A percentile compares a stretch with the other conserved stretches of the same genome.
These are phyloP conservation scores for Columba janthina DNA, from an alignment of 2,113 vertebrate species.

Conservation along the genomic window DNA sequence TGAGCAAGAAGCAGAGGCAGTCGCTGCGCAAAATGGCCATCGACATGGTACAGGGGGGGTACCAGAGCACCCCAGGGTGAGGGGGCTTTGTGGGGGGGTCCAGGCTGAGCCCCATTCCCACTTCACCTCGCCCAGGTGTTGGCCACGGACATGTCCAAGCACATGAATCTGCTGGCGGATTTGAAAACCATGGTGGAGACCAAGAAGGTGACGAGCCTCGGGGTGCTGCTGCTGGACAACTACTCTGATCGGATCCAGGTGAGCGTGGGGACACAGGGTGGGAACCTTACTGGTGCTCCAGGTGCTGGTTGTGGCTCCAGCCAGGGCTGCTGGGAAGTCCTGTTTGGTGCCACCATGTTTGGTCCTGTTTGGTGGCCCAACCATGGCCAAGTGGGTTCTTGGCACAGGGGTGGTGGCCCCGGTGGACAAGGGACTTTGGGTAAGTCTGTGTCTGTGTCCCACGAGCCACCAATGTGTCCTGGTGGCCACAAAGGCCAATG, in stretches of 20 bases:
- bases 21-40: slow-evolving; percentile 89
- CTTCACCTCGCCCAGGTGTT: slow-evolving; percentile 76
- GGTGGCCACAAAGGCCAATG: too few relatives aligned
- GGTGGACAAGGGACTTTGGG: neutral
- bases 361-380: neutral
- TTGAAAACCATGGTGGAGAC: slow-evolving; percentile 97
- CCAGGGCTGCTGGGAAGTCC: fast-evolving
- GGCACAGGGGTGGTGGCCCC: neutral
- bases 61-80: too few relatives aligned
- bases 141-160: slow-evolving; percentile 96
- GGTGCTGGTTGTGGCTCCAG: fast-evolving
- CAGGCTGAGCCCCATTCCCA: neutral
- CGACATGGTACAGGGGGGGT: slow-evolving; percentile 80
- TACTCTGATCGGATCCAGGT: slow-evolving; percentile 94
- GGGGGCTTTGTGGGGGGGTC: neutral
- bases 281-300: neutral
- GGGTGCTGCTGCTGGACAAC: slow-evolving; percentile 90
- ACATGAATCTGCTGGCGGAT: slow-evolving; percentile 93
- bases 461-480: too few relatives aligned
- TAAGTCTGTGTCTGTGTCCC: too few relatives aligned
- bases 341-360: neutral
- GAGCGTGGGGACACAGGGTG: fast-evolving
- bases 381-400: neutral
- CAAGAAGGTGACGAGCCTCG: slow-evolving; percentile 93
- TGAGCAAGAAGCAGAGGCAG: slow-evolving; percentile 87